Percentiles rank a stretch among this genome's conserved stretches.
phyloP scores from a whole-genome alignment of 2,113 vertebrate genomes.

The Rhineura floridana region DNA sequence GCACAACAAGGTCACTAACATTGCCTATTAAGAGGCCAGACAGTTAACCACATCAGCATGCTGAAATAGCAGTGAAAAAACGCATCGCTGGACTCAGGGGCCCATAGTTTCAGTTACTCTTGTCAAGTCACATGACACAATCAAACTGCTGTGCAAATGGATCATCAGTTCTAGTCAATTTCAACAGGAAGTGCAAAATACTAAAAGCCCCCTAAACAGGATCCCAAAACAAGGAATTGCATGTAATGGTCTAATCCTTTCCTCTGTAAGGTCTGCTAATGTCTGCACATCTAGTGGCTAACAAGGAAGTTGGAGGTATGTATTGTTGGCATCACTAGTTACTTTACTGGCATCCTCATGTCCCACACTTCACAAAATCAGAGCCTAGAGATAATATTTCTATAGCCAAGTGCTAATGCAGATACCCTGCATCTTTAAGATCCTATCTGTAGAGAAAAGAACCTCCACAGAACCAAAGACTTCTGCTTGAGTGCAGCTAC shows the following conservation, averaged over 20 bases:
- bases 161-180: accelerated
- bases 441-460: not conserved
- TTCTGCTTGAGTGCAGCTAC: not conserved
- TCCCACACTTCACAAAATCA: not conserved
- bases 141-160: not conserved
- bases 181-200: slow-evolving; percentile 14
- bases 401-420: not conserved
- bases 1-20: slow-evolving; percentile 57
- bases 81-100: not conserved
- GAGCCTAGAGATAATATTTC: not conserved
- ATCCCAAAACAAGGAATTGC: not conserved
- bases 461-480: not conserved
- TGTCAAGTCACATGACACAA: not conserved
- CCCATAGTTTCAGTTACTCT: not conserved
- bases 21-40: slow-evolving; percentile 42
- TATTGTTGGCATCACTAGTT: not conserved
- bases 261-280: not conserved
- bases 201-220: not conserved
- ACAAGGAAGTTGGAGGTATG: not conserved
- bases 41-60: not conserved
- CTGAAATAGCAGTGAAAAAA: slow-evolving; percentile 13
- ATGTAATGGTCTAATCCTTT: not conserved
- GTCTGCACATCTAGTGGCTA: not conserved
- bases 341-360: not conserved
- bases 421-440: not conserved